Conservation (phyloP, 2,797 vertebrate genomes). For the Kryptolebias ocellatus region DNA sequence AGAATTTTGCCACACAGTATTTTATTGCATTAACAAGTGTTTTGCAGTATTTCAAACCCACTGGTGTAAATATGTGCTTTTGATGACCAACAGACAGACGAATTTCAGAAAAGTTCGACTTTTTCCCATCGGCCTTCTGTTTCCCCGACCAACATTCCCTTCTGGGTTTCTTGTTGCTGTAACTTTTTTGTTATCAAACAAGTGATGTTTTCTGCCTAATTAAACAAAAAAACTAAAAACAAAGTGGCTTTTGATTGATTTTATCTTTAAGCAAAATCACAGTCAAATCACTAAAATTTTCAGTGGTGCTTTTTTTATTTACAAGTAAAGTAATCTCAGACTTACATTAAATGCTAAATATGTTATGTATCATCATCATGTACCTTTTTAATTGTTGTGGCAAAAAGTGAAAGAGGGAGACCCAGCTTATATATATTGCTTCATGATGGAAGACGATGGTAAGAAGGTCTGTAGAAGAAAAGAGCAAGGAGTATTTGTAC, state of each 20-base stretch:
- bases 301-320: no score
- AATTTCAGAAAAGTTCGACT: conserved; percentile 30
- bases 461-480: no score
- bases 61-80: conserved; percentile 42
- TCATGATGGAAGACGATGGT: no score
- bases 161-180: conserved; percentile 62
- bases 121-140: conserved; percentile 23
- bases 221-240: conserved; percentile 56
- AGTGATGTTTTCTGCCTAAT: conserved; percentile 70
- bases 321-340: no score
- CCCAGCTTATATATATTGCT: no score
- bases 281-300: no score
- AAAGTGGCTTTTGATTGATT: neutral
- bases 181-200: conserved; percentile 62
- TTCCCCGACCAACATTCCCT: conserved; percentile 52
- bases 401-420: no score
- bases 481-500: no score
- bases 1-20: conserved; percentile 39
- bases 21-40: conserved; percentile 31
- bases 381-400: no score
- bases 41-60: conserved; percentile 37
- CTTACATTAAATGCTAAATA: no score
- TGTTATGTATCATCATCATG: no score
- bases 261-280: no score
- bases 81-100: conserved; percentile 31